Evolutionary conservation across 64 coral and sea anemone species (phyloP).

Genomic region (Pocillopora verrucosa): DNA sequence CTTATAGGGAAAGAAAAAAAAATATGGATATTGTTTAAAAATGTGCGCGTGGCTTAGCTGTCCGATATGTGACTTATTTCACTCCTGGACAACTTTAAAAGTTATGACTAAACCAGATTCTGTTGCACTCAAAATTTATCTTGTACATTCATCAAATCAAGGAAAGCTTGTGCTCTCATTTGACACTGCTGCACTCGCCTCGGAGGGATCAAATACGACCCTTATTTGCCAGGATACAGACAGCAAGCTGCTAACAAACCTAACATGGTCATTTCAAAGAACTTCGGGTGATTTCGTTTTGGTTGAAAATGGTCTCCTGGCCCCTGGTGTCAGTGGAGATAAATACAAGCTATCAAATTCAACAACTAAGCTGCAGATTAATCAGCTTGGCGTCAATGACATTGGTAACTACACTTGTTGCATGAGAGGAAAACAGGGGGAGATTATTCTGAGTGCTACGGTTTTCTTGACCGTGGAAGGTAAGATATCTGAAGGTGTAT

Average conservation of each 20-base stretch:
- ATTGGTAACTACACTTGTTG: constrained; percentile 3
- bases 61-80: too few relatives aligned
- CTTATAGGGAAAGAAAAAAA: too few relatives aligned
- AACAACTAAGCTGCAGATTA: background rate
- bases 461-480: background rate
- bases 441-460: constrained; percentile 11
- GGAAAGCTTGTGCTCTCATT: constrained; percentile 2
- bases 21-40: too few relatives aligned
- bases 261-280: constrained; percentile 11
- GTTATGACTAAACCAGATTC: background rate
- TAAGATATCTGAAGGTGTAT: background rate
- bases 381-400: background rate
- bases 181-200: background rate
- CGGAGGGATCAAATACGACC: background rate
- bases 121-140: background rate
- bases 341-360: constrained; percentile 12
- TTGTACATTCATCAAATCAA: background rate
- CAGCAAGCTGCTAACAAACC: background rate
- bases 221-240: constrained; percentile 27
- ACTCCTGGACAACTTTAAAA: too few relatives aligned
- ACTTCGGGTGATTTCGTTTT: background rate
- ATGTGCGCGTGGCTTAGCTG: too few relatives aligned
- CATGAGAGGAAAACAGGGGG: constrained; percentile 10
- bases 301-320: constrained; percentile 4
- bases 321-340: background rate